Evolutionary conservation across 2,113 vertebrate species (phyloP).

Genomic region (Pelusios castaneus): DNA sequence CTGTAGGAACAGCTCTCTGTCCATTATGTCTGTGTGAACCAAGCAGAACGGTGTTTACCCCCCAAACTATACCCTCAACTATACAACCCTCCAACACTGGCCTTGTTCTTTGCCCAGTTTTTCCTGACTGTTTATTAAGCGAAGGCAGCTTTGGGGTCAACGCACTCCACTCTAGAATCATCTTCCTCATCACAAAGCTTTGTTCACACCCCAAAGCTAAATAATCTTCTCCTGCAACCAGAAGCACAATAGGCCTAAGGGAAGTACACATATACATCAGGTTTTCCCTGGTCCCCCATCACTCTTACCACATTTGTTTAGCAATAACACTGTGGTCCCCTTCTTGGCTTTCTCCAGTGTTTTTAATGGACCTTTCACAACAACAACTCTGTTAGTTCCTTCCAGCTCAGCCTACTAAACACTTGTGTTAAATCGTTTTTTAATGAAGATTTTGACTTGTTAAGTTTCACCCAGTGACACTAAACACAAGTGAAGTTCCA

Average conservation of each 20-base stretch:
- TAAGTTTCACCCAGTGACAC: conserved; percentile 20
- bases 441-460: conserved; percentile 43
- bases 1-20: neutral
- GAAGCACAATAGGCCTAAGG: neutral
- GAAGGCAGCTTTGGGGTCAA: neutral
- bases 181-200: neutral
- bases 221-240: neutral
- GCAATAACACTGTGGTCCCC: neutral
- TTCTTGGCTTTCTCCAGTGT: neutral
- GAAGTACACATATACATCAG: neutral
- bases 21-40: neutral
- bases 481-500: conserved; percentile 51
- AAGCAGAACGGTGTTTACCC: neutral
- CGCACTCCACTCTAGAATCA: neutral
- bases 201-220: neutral
- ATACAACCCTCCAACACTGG: neutral
- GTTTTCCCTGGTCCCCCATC: neutral
- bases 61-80: neutral
- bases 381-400: conserved; percentile 5
- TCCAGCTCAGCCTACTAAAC: conserved; percentile 2
- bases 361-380: neutral
- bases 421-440: neutral
- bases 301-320: neutral
- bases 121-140: neutral
- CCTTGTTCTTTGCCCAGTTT: neutral